phyloP scores from a whole-genome alignment of 2,113 vertebrate species.

The Neomonachus schauinslandi region DNA sequence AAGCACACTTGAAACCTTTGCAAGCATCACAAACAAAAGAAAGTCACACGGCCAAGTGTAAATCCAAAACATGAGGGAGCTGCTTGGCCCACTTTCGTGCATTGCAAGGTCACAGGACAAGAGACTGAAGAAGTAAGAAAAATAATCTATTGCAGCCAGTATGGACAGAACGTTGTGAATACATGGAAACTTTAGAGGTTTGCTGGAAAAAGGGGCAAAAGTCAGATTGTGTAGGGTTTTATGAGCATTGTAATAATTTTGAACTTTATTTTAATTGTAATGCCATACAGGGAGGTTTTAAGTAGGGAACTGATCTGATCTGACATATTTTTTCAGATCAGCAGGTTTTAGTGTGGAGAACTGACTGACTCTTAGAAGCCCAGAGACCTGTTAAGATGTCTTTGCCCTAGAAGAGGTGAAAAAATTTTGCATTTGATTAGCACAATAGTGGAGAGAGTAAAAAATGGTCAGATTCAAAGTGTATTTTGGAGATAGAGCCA shows the following conservation, averaged over 20 bases:
- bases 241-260: background rate
- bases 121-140: background rate
- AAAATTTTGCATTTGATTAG: background rate
- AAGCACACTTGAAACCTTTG: background rate
- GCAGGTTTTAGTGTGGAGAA: background rate
- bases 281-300: background rate
- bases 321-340: background rate
- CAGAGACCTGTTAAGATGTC: background rate
- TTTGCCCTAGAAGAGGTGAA: background rate
- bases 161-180: background rate
- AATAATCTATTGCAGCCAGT: background rate
- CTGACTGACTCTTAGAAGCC: background rate
- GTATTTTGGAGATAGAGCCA: background rate
- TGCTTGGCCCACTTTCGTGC: background rate
- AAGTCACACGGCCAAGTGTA: background rate
- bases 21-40: background rate
- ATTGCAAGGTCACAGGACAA: background rate
- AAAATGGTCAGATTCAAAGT: background rate
- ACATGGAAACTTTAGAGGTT: background rate
- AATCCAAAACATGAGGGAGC: background rate
- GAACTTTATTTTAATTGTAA: background rate
- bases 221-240: background rate
- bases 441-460: background rate
- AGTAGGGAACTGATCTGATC: background rate
- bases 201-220: background rate